phyloP scores from a whole-genome alignment of 2,797 vertebrate genomes.

The Sebastes matsubarae region DNA sequence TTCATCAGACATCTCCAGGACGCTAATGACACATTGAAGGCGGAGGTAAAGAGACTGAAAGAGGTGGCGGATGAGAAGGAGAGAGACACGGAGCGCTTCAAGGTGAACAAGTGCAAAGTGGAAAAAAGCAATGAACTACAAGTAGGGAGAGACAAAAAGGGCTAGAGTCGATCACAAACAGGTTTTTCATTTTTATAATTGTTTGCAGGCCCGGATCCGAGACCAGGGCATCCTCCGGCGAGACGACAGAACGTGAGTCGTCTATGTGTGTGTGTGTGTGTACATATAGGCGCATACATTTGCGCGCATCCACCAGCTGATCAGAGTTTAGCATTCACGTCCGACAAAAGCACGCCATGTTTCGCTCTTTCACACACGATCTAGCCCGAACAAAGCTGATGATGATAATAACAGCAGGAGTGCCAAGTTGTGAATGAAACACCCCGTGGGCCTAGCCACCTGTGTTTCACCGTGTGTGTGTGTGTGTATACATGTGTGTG shows the following conservation, averaged over 20 bases:
- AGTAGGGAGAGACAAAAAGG: constrained; percentile 26
- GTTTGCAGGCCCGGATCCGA: constrained; percentile 58
- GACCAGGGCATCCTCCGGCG: constrained; percentile 20
- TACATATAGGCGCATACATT: constrained; percentile 19
- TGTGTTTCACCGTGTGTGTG: constrained; percentile 39
- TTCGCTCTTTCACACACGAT: constrained; percentile 65
- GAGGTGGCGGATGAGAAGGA: constrained; percentile 61
- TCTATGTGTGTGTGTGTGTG: neutral
- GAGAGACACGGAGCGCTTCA: constrained; percentile 62
- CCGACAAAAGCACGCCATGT: constrained; percentile 53
- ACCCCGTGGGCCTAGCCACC: constrained; percentile 72
- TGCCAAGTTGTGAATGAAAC: constrained; percentile 78
- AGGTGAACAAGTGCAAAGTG: constrained; percentile 67
- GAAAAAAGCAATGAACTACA: constrained; percentile 30
- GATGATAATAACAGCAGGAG: constrained; percentile 74
- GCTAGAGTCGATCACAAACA: constrained; percentile 42
- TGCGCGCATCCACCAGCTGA: constrained; percentile 57
- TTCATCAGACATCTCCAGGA: constrained; percentile 76
- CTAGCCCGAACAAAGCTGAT: constrained; percentile 67
- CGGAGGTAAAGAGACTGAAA: constrained; percentile 71
- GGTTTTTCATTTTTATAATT: constrained; percentile 55
- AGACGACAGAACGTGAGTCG: constrained; percentile 60
- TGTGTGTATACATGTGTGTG: neutral
- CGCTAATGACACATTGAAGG: constrained; percentile 72
- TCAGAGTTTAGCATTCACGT: constrained; percentile 55